Evolutionary conservation across 2,888 invertebrate species (phyloP).

Genomic region (Trimorus sp.): DNA sequence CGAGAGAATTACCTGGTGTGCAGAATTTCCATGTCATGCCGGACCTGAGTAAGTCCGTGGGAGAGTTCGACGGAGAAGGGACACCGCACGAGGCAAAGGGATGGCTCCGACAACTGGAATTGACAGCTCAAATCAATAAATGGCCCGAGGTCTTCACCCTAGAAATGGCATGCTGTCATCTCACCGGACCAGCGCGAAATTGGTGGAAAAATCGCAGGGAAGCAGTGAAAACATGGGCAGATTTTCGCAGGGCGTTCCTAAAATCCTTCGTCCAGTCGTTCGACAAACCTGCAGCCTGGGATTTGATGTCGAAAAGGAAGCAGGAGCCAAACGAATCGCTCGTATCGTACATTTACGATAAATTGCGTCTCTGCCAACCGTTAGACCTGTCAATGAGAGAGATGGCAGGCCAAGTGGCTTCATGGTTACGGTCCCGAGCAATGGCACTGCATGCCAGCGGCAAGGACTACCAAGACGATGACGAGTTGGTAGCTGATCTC

Average conservation of each 20-base stretch:
- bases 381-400: not conserved
- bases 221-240: not conserved
- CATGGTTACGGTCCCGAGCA: conserved; percentile 7
- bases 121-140: conserved; percentile 4
- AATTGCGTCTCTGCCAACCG: no score
- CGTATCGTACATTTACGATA: no score
- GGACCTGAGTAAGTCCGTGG: conserved; percentile 16
- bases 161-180: conserved; percentile 29
- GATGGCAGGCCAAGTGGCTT: not conserved
- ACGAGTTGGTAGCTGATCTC: not conserved
- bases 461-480: not conserved
- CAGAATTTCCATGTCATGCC: conserved; percentile 25
- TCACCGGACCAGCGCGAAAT: conserved; percentile 13
- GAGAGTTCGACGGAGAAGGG: conserved; percentile 10
- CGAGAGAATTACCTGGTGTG: not conserved
- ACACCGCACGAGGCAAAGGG: conserved; percentile 23
- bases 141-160: conserved; percentile 27
- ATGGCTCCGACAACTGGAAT: conserved; percentile 18
- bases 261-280: not conserved
- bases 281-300: conserved; percentile 26
- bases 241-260: not conserved
- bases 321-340: not conserved
- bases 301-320: not conserved
- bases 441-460: conserved; percentile 13
- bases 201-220: conserved; percentile 12